These are phyloP conservation scores for Cyclophora punctaria DNA, from an alignment of 2,888 invertebrate species.

Conservation along the genomic window DNA sequence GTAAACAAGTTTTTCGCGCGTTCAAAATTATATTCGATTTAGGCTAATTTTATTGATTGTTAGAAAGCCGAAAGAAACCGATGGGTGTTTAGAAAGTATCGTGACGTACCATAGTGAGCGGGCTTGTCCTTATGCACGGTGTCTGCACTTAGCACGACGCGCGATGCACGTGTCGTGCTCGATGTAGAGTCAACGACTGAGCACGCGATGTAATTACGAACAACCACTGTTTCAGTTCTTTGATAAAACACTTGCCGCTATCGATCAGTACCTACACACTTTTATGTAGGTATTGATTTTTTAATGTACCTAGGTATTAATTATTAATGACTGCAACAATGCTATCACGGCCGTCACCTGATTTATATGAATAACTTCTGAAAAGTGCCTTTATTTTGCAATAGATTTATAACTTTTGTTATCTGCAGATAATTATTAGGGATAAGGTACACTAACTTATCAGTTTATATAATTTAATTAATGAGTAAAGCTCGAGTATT, in stretches of 20 bases:
- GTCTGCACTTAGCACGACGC: conserved; percentile 23
- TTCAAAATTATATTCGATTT: conserved; percentile 5
- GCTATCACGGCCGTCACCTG: neutral
- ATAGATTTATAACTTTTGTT: no score
- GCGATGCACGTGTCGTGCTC: conserved; percentile 41
- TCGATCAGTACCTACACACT: conserved; percentile 38
- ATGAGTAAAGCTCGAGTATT: no score
- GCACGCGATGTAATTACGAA: conserved; percentile 30
- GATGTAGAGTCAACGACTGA: conserved; percentile 35
- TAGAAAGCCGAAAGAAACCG: conserved; percentile 1
- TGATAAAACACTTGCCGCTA: conserved; percentile 48
- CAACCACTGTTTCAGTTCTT: conserved; percentile 35
- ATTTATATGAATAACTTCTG: neutral
- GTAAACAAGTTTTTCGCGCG: conserved; percentile 32
- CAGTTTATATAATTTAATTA: no score
- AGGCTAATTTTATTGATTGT: no score
- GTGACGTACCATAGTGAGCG: conserved; percentile 39
- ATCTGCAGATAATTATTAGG: no score
- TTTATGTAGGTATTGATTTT: conserved; percentile 13
- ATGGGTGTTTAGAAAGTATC: conserved; percentile 15
- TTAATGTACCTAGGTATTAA: conserved; percentile 1
- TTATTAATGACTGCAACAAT: conserved; percentile 15
- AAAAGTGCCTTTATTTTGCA: neutral
- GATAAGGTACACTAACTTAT: no score
- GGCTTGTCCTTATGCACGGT: conserved; percentile 26